Percentiles rank a stretch among this genome's conserved stretches.
Conservation (phyloP, 2,113 vertebrate species). For the Cryptomyrus ogoouensis region DNA sequence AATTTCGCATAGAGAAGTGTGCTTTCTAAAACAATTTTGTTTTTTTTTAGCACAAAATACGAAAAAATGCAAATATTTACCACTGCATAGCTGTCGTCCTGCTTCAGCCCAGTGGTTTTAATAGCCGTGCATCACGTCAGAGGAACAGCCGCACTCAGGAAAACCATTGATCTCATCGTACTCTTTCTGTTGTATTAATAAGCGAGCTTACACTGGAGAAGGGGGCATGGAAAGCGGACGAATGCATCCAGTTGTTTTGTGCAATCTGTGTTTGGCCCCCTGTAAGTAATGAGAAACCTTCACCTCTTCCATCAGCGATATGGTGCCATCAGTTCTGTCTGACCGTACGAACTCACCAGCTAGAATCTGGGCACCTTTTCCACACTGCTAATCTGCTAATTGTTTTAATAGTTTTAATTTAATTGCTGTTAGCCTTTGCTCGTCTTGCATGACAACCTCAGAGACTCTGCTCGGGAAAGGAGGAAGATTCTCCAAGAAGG, state of each 20-base stretch:
- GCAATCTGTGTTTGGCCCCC: not conserved
- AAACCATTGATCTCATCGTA: not conserved
- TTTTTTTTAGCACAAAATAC: slow-evolving; percentile 27
- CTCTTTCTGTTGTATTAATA: not conserved
- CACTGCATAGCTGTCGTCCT: not conserved
- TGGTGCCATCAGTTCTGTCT: not conserved
- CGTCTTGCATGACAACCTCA: not conserved
- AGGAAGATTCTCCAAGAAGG: not conserved
- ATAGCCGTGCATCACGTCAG: not conserved
- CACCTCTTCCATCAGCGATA: not conserved
- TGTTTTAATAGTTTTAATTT: not conserved
- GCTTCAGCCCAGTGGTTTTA: not conserved
- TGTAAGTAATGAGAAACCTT: not conserved
- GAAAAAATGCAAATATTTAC: slow-evolving; percentile 35
- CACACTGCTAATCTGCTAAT: not conserved
- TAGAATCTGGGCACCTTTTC: not conserved
- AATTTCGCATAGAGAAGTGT: slow-evolving; percentile 25
- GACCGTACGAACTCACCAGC: not conserved
- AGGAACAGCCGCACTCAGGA: not conserved
- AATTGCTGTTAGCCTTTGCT: not conserved
- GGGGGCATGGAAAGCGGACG: not conserved
- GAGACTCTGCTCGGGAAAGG: not conserved
- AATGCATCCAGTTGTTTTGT: not conserved
- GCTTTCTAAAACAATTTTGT: not conserved
- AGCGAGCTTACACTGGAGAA: not conserved